A percentile compares a stretch with the other conserved stretches of the same genome.
These are phyloP conservation scores for Salvator merianae DNA, from an alignment of 2,113 vertebrate genomes.

Conservation along the genomic window DNA sequence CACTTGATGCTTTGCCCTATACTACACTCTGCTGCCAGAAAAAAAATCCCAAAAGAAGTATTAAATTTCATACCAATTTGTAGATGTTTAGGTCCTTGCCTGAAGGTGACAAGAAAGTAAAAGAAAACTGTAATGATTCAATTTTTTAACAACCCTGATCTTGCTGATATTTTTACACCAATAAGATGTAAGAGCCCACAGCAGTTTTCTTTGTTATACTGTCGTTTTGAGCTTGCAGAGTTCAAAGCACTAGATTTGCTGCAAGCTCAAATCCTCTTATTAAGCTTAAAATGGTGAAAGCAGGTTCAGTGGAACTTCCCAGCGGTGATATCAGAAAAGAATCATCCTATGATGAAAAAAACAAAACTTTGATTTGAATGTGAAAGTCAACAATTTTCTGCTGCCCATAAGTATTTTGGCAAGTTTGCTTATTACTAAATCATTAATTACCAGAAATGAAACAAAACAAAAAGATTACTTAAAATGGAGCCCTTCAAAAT, in stretches of 20 bases:
- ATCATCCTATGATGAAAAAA: not conserved
- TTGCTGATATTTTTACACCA: not conserved
- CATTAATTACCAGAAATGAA: not conserved
- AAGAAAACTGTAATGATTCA: not conserved
- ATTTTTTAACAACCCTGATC: not conserved
- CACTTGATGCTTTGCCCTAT: not conserved
- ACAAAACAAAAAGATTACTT: constrained; percentile 23
- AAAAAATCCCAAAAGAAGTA: not conserved
- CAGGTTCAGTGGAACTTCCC: not conserved
- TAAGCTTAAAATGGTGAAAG: not conserved
- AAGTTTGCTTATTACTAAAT: not conserved
- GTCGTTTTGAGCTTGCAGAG: not conserved
- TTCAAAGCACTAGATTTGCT: not conserved
- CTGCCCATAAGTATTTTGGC: not conserved
- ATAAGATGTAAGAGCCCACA: not conserved
- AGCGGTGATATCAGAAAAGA: not conserved
- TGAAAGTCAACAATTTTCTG: not conserved
- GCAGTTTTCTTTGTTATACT: not conserved
- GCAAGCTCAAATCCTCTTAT: constrained; percentile 10
- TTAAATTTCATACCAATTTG: not conserved
- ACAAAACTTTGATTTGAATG: not conserved
- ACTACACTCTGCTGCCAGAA: not conserved
- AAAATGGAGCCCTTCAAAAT: not conserved
- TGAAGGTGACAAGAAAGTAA: constrained; percentile 17
- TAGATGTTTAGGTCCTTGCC: not conserved